These are phyloP conservation scores for Meriones unguiculatus DNA, from an alignment of 2,113 vertebrate species.

Conservation along the genomic window DNA sequence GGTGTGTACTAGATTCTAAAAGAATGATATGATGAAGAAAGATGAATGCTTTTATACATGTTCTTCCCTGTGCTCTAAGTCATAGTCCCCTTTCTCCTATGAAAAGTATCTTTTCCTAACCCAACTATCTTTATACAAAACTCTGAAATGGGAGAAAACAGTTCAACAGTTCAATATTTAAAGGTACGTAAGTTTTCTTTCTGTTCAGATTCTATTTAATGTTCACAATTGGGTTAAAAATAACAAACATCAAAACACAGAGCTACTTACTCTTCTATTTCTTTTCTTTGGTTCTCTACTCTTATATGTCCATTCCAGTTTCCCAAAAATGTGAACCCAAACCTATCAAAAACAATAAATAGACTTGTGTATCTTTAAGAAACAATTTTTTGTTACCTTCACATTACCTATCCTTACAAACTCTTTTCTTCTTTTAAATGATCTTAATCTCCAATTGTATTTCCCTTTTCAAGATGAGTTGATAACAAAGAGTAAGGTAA, in stretches of 20 bases:
- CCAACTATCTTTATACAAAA: slow-evolving; percentile 24
- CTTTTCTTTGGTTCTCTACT: slow-evolving; percentile 93
- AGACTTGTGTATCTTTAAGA: slow-evolving; percentile 76
- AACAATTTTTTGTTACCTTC: slow-evolving; percentile 46
- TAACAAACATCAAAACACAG: slow-evolving; percentile 24
- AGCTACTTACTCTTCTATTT: slow-evolving; percentile 94
- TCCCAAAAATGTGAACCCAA: slow-evolving; percentile 97
- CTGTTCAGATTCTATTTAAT: neutral
- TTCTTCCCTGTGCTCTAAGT: too few relatives aligned
- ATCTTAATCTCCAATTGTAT: slow-evolving; percentile 11
- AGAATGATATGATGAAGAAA: neutral
- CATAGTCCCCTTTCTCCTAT: neutral
- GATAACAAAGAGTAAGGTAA: slow-evolving; percentile 49
- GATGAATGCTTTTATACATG: neutral
- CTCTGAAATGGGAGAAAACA: neutral
- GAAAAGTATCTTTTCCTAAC: slow-evolving; percentile 1
- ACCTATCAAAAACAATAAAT: slow-evolving; percentile 91
- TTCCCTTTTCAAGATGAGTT: slow-evolving; percentile 15
- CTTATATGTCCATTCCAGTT: slow-evolving; percentile 93
- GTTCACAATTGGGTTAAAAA: neutral
- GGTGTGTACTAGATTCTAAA: neutral
- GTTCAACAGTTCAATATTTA: neutral
- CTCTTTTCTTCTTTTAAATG: slow-evolving; percentile 21
- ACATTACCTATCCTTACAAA: neutral
- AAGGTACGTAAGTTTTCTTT: neutral